These are phyloP conservation scores for Gobio gobio DNA, from an alignment of 2,113 vertebrate genomes.

Conservation along the genomic window DNA sequence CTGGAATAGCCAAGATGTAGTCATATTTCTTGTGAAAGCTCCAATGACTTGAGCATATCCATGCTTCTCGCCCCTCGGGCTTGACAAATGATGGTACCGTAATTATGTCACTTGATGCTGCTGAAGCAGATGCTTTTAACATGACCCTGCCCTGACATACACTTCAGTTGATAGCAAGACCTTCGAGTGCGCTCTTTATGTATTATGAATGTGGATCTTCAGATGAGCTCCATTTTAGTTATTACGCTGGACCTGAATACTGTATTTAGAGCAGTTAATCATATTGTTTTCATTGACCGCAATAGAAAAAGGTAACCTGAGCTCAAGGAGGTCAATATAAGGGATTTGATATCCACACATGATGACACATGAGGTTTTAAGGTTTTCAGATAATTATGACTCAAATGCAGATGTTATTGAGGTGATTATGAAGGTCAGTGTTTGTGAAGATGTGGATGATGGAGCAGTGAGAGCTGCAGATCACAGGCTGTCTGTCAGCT, in stretches of 20 bases:
- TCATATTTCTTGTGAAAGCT: slow-evolving; percentile 1
- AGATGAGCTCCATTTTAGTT: background rate
- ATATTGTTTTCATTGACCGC: background rate
- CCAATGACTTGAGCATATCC: slow-evolving; percentile 4
- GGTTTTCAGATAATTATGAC: background rate
- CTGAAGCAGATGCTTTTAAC: slow-evolving; percentile 32
- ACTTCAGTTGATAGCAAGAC: background rate
- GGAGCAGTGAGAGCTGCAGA: background rate
- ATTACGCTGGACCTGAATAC: background rate
- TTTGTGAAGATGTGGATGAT: background rate
- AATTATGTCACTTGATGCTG: slow-evolving; percentile 28
- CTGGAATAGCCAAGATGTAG: slow-evolving; percentile 13
- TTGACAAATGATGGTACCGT: background rate
- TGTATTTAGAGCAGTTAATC: background rate
- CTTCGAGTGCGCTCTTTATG: background rate
- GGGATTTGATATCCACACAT: background rate
- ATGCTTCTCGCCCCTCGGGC: background rate
- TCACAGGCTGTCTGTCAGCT: slow-evolving; percentile 30
- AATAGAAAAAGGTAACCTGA: background rate
- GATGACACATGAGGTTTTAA: background rate
- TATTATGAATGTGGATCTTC: slow-evolving; percentile 28
- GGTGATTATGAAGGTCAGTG: background rate
- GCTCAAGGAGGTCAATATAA: background rate
- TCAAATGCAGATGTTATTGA: background rate
- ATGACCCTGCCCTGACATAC: slow-evolving; percentile 12